Base-by-base conservation (phyloP, 2,113 vertebrate genomes). In the Alligator sinensis region DNA sequence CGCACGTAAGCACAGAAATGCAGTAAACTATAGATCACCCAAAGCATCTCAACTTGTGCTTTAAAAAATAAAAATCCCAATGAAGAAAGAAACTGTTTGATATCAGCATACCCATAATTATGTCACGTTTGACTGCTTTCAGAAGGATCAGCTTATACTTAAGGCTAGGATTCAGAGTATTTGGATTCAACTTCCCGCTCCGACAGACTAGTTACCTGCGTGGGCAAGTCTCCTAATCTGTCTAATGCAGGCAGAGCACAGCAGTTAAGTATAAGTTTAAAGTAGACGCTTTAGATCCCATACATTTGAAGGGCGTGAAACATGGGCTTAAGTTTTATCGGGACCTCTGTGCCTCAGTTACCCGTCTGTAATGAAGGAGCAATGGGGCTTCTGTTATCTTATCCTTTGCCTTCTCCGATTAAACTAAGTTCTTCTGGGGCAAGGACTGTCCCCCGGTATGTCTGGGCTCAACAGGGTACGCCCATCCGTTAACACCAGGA, bases 401-500 rank as follows among this genome's bases (percentile, higher is more conserved):
- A 58, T 17, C 2, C 82, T 34, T 47, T 3, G 58, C 66, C 88
- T 84, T 25, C 19, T 16, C 30, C 5, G 59, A 77, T 61, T 17
- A 80, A 47, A 3, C 24, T 74, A 9, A 78, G 60, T 3, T 54
- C 79, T 11, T 16, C 68, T 64, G 61, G 6, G 89, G 64, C 3
- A 24, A 57, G 11, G 59, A 4, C 88, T 80, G 24, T 38, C 95
- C 19, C 95, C 91, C 94, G 84, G 95, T 95, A n/a, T 2, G 58
- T 87, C 87, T 84, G 89, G 0, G 61, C 90, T 87, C 30, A 72
- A 34, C 13, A 21, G 30, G 11, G 68, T 22, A 77, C 91, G 93
- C 91, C 95, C 93, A 87, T 87, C 21, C 5, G 30, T 96, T 93
- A 96, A 95, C 86, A 19, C 80, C 24, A 38, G 93, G 57, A 89